phyloP scores from a whole-genome alignment of 2,113 vertebrate genomes.

The Zingel zingel region DNA sequence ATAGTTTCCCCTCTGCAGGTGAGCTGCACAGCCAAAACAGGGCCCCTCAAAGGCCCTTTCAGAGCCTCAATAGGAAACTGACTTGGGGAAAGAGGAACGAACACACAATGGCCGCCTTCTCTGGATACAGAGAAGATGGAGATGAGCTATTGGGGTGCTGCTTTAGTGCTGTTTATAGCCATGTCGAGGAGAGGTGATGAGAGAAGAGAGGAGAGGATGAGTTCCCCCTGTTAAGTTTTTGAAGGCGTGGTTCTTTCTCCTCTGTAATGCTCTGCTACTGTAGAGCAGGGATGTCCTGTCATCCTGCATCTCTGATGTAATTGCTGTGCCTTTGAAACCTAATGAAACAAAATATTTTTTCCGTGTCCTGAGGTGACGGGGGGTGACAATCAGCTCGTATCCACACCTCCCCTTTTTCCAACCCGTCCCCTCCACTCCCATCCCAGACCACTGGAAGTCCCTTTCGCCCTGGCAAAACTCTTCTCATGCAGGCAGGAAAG shows the following conservation, averaged over 20 bases:
- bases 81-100: conserved; percentile 83
- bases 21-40: conserved; percentile 88
- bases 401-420: conserved; percentile 59
- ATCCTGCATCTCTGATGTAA: conserved; percentile 80
- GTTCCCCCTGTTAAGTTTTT: conserved; percentile 59
- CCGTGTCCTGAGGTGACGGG: conserved; percentile 73
- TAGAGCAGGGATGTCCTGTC: conserved; percentile 78
- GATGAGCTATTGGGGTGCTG: conserved; percentile 81
- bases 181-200: conserved; percentile 76
- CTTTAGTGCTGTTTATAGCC: conserved; percentile 78
- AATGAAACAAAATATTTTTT: conserved; percentile 79
- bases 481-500: conserved; percentile 71
- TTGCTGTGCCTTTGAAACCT: conserved; percentile 82
- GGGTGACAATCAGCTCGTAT: conserved; percentile 70
- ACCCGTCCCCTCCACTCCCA: conserved; percentile 6
- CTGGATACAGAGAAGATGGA: conserved; percentile 86
- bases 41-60: conserved; percentile 90
- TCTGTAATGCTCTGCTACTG: conserved; percentile 54
- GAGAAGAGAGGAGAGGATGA: conserved; percentile 72
- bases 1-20: conserved; percentile 89
- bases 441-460: conserved; percentile 55
- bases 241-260: conserved; percentile 80
- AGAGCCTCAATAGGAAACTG: conserved; percentile 87
- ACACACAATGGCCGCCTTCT: conserved; percentile 88
- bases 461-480: conserved; percentile 49